These are phyloP conservation scores for Lates calcarifer DNA, from an alignment of 2,113 vertebrate species.

Conservation along the genomic window DNA sequence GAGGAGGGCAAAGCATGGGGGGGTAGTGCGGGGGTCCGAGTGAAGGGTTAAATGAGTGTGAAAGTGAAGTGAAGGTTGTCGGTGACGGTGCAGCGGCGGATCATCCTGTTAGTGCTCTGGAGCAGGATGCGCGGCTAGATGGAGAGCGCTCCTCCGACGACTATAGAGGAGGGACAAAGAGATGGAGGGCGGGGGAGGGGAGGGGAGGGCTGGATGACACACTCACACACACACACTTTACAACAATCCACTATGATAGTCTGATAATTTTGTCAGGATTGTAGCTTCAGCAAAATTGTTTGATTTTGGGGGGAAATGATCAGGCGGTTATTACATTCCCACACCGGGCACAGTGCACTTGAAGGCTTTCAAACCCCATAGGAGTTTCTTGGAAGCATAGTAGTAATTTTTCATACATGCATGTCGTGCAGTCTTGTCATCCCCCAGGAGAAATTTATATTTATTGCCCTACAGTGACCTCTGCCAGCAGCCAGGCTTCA, in stretches of 20 bases:
- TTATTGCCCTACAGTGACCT: constrained; percentile 43
- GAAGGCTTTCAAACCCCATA: background rate
- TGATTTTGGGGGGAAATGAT: background rate
- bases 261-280: background rate
- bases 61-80: constrained; percentile 84
- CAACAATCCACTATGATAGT: background rate
- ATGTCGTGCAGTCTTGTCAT: constrained; percentile 6
- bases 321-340: background rate
- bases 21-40: constrained; percentile 52
- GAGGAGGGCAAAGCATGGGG: constrained; percentile 79
- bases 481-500: constrained; percentile 30
- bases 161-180: constrained; percentile 85
- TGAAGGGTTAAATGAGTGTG: constrained; percentile 74
- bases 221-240: constrained; percentile 32
- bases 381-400: background rate
- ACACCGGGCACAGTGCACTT: background rate
- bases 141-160: constrained; percentile 68
- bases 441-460: constrained; percentile 14
- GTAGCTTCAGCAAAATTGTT: background rate
- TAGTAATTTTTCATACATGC: background rate
- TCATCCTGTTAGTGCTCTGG: constrained; percentile 77
- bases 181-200: constrained; percentile 40
- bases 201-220: constrained; percentile 36
- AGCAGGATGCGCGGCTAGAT: constrained; percentile 77
- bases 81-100: constrained; percentile 67